Evolutionary conservation across 30 jellyfish, hydroid and myxozoan genomes (phyloP), one percentile per base, ranked within the genome.

Genomic region (Hydractinia echinata): DNA sequence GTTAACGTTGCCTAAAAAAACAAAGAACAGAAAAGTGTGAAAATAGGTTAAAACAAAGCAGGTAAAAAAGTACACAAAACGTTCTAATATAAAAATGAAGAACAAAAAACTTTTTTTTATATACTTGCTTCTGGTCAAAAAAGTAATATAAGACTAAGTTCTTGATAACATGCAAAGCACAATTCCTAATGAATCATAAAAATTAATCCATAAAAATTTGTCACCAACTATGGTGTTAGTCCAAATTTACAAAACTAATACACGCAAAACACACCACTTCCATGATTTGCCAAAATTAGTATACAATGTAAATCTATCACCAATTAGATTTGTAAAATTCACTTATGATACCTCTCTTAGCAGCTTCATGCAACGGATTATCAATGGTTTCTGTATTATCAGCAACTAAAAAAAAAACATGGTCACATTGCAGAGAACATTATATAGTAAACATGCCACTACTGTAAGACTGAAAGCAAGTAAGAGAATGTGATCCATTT

Each of bases 341-440:
- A 30, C 2, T 30, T 30, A 30, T 30, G 2, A 18, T 48, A 87
- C 99, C 99, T 94, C 99, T 81, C 74, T 94, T 94, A 58, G 99
- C 99, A n/a, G 99, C 99, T 56, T 94, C 97, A 73, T 94, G 99
- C 85, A 94, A 72, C 18, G 99, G 97, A 60, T 88, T 90, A 66
- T 94, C 99, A 50, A 94, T 87, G n/a, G 96, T 76, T 70, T 93
- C 99, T 5, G 96, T 93, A 81, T 91, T 93, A 71, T 88, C 99
- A 53, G 87, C 95, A 81, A 93, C 99, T 93, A 76, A 7, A 58
- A 81, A 14, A 49, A 54, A 71, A 73, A 15, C 54, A 71, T n/a
- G 39, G 74, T 64, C 44, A 30, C 44, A 30, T 2, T 30, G 2
- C 1, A 30, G 44, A 30, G 44, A 30, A 30, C 44, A 30, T 30